Evolutionary conservation across 2,113 vertebrate genomes (phyloP).

Genomic region (Rhinichthys klamathensis): DNA sequence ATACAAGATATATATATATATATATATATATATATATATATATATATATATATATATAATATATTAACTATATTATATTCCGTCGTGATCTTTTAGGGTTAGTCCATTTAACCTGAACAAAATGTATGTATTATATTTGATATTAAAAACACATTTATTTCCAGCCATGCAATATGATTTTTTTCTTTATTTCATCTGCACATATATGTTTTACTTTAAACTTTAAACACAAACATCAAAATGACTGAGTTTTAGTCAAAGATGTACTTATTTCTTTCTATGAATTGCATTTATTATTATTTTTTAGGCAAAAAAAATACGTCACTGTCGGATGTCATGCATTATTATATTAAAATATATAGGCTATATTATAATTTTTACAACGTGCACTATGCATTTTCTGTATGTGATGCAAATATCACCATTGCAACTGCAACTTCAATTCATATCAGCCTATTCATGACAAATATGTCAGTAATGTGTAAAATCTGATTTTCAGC

Average conservation of each 20-base stretch:
- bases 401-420: not conserved
- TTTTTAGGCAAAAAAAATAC: not conserved
- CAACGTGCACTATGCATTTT: not conserved
- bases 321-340: not conserved
- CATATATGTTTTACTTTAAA: not conserved
- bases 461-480: not conserved
- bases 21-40: too few species aligned
- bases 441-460: not conserved
- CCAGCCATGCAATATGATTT: not conserved
- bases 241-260: not conserved
- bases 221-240: not conserved
- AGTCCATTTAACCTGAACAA: too few species aligned
- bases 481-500: not conserved
- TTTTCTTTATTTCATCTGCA: not conserved
- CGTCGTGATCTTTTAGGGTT: too few species aligned
- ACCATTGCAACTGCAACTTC: not conserved
- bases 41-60: too few species aligned
- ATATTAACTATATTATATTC: too few species aligned
- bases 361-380: not conserved
- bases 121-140: too few species aligned
- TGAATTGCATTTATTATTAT: not conserved
- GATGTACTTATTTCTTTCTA: not conserved
- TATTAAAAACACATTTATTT: too few species aligned
- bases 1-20: too few species aligned
- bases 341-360: not conserved